Evolutionary conservation across 1,140 invertebrate species (phyloP).

Genomic region (Megalonaias nervosa): DNA sequence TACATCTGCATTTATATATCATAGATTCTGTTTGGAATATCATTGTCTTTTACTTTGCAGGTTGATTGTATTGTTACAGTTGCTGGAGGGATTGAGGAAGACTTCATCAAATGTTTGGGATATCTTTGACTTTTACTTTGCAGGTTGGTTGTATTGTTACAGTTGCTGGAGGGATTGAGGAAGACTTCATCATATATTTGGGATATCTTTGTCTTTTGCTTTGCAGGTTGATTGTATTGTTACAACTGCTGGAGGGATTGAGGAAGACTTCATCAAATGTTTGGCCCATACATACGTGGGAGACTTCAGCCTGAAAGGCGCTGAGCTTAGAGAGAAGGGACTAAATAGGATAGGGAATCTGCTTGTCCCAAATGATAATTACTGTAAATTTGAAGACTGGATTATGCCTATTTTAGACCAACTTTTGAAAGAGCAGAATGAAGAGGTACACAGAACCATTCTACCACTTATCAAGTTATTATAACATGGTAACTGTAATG

Average conservation of each 20-base stretch:
- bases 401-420: conserved; percentile 93
- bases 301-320: conserved; percentile 87
- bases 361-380: conserved; percentile 98
- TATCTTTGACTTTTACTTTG: too few relatives aligned
- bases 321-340: conserved; percentile 83
- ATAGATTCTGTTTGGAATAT: too few relatives aligned
- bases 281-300: conserved; percentile 94
- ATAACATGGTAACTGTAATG: background rate
- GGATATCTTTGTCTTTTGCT: conserved; percentile 58
- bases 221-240: conserved; percentile 93
- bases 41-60: conserved; percentile 60
- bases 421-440: conserved; percentile 91
- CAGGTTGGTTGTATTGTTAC: conserved; percentile 97
- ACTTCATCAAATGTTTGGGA: conserved; percentile 99
- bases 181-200: conserved; percentile 99
- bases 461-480: background rate
- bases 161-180: conserved; percentile 98
- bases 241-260: conserved; percentile 97
- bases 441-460: conserved; percentile 56
- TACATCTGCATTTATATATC: too few relatives aligned
- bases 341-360: conserved; percentile 99
- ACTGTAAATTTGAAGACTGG: conserved; percentile 99
- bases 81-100: conserved; percentile 98
- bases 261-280: conserved; percentile 99
- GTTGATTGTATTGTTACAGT: conserved; percentile 98